Conservation (phyloP, 2,113 vertebrate genomes). For the Labeo catla region DNA sequence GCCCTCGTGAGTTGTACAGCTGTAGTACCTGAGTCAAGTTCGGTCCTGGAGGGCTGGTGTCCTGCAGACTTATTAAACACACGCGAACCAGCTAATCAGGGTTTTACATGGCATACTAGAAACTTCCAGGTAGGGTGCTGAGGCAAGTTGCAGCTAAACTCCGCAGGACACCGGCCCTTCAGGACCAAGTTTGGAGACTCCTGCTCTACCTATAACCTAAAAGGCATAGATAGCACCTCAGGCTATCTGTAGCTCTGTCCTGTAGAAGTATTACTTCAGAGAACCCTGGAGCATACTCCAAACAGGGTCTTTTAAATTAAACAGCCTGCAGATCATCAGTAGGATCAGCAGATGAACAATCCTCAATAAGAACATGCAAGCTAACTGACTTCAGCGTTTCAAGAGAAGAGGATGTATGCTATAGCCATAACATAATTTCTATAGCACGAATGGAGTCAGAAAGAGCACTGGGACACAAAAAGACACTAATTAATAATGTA, state of each 20-base stretch:
- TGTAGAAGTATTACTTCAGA: neutral
- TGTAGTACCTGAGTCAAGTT: neutral
- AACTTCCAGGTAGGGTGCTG: no score
- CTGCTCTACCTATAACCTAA: neutral
- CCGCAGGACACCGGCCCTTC: no score
- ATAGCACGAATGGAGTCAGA: neutral
- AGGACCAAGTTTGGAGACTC: no score
- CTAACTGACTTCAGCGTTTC: neutral
- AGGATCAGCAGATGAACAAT: neutral
- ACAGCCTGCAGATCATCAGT: neutral
- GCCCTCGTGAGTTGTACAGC: neutral
- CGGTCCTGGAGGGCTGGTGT: no score
- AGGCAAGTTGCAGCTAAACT: no score
- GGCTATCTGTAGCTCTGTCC: neutral
- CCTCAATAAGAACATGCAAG: neutral
- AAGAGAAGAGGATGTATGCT: neutral
- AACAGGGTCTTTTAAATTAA: neutral
- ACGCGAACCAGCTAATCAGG: no score
- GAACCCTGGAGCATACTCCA: neutral
- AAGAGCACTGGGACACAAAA: neutral
- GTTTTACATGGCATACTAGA: no score
- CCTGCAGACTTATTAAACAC: no score
- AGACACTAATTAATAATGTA: neutral
- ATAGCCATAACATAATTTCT: neutral
- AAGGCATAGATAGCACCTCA: neutral